Evolutionary conservation across 2,888 invertebrate species (phyloP), one percentile per base, ranked within the genome.

Genomic region (Rosalia funebris): DNA sequence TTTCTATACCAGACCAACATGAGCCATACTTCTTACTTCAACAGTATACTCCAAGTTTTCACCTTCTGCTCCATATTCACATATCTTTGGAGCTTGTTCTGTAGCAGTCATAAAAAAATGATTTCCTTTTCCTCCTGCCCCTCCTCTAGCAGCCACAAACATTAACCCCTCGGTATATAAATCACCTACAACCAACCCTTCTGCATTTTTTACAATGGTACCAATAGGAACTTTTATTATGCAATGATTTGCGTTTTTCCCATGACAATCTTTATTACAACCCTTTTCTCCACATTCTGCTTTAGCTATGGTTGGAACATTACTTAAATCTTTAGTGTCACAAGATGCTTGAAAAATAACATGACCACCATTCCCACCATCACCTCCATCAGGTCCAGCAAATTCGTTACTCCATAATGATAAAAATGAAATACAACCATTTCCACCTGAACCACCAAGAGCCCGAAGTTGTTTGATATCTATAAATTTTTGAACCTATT

Each of bases 341-440:
- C 81, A 79, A 0, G 87, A 84, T 0, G 93, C 91, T 88, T 87
- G 83, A 66, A 98, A 91, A 55, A 98, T 87, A 1, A 98, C 91
- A 82, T 98, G 98, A 0, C 95, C 98, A 0, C 98, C 98, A 77
- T 93, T 88, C 0, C 99, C 99, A 0, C 98, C 99, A 80, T 98
- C 96, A 0, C 98, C 98, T 0, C 97, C 98, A 80, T 96, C 94
- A 0, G 97, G 98, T 0, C 98, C 98, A 0, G 95, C 98, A 57
- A 85, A 86, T 64, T 96, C 96, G 74, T 96, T 96, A 53, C 86
- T 85, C 86, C 89, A 94, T 5, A 89, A 83, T 62, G 89, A 89
- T 3, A 95, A 82, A 78, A 99, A 96, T 0, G 95, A 93, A 55
- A 96, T 88, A 69, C 89, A 89, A 0, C 99, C 99, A 83, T 98